Conservation (phyloP, 2,888 invertebrate species). For the Nebria brevicollis region DNA sequence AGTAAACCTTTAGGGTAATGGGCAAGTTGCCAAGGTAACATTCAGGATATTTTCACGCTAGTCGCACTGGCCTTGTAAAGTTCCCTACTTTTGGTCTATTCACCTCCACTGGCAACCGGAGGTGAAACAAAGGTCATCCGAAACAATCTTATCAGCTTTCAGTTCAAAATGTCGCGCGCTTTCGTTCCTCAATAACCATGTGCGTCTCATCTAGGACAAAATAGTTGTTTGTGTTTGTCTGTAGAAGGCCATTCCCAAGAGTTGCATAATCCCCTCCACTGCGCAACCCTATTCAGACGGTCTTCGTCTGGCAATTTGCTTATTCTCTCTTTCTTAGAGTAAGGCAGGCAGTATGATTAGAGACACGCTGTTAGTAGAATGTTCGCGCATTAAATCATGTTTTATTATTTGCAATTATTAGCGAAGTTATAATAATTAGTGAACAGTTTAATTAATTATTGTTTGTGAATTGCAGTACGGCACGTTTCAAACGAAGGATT, state of each 20-base stretch:
- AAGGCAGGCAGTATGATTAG: not conserved
- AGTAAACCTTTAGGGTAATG: not conserved
- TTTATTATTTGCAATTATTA: not conserved
- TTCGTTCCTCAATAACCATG: not conserved
- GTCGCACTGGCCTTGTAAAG: not conserved
- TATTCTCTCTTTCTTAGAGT: not conserved
- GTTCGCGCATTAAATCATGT: not conserved
- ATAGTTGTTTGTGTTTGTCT: not conserved
- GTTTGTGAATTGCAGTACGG: not conserved
- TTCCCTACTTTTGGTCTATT: not conserved
- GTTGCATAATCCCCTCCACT: conserved; percentile 19
- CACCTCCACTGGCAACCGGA: not conserved
- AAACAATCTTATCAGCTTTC: not conserved
- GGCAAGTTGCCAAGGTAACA: not conserved
- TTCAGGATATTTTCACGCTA: not conserved
- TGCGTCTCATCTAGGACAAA: not conserved
- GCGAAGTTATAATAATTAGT: not conserved
- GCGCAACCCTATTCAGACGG: not conserved
- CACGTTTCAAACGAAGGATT: not conserved
- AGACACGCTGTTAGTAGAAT: not conserved
- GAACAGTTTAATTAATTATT: not conserved
- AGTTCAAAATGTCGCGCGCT: not conserved
- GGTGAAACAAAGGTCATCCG: not conserved
- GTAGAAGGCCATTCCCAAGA: not conserved
- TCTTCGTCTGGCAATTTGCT: not conserved